Evolutionary conservation across 2,113 vertebrate genomes (phyloP).

Genomic region (Calidris pygmaea): DNA sequence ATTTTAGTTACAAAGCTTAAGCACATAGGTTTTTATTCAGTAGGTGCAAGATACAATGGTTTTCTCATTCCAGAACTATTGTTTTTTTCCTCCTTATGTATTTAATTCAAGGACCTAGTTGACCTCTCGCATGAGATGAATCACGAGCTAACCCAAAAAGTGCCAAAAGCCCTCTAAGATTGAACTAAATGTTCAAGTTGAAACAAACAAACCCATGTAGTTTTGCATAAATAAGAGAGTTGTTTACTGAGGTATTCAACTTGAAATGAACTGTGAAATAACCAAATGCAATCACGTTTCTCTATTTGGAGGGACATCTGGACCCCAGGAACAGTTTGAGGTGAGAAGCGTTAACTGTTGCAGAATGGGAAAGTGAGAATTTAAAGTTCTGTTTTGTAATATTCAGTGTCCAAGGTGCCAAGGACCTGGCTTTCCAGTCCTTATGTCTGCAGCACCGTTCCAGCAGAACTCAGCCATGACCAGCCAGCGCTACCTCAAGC

Average conservation of each 20-base stretch:
- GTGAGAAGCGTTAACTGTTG: background rate
- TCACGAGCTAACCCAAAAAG: slow-evolving; percentile 26
- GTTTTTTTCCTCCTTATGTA: background rate
- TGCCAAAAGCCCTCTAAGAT: background rate
- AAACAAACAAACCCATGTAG: background rate
- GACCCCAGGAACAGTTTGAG: background rate
- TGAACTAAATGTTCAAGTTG: background rate
- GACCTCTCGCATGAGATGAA: background rate
- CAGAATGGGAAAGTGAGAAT: background rate
- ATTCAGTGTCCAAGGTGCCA: background rate
- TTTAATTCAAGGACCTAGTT: slow-evolving; percentile 18
- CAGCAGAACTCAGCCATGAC: background rate
- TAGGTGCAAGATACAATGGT: background rate
- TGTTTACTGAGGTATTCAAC: background rate
- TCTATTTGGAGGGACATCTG: background rate
- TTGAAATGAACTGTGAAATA: background rate
- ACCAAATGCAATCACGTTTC: background rate
- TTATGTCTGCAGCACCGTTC: background rate
- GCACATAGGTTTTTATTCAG: slow-evolving; percentile 2
- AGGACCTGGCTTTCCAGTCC: background rate
- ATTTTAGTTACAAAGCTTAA: slow-evolving; percentile 27
- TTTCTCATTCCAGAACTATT: background rate
- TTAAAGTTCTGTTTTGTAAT: background rate
- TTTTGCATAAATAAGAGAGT: background rate
- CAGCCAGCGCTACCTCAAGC: background rate